phyloP scores from a whole-genome alignment of 2,797 vertebrate genomes.

The Eremophila alpestris region DNA sequence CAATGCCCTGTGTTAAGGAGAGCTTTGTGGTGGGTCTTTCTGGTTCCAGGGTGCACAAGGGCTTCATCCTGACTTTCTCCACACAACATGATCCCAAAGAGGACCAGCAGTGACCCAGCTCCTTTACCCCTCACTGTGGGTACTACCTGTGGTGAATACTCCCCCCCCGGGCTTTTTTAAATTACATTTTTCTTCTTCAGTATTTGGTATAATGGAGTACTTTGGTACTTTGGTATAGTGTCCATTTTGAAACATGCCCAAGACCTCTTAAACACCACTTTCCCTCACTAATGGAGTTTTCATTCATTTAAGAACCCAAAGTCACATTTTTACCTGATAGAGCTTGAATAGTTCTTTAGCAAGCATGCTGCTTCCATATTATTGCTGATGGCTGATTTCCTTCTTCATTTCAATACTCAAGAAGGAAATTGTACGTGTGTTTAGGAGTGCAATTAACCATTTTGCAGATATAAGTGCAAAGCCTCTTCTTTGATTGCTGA shows the following conservation, averaged over 20 bases:
- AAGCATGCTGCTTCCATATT: background rate
- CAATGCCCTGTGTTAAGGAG: background rate
- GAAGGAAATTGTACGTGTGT: background rate
- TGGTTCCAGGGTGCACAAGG: background rate
- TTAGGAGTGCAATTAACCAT: background rate
- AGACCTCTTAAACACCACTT: background rate
- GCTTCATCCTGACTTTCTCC: background rate
- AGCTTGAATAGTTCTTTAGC: background rate
- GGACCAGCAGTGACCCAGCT: background rate
- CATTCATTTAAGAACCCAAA: background rate
- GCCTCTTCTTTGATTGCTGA: rapidly evolving
- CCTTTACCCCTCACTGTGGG: background rate
- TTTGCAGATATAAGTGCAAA: background rate
- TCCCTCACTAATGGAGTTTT: background rate
- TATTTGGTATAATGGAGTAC: background rate
- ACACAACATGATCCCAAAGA: background rate
- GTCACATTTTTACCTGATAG: background rate
- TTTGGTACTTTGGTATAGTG: background rate
- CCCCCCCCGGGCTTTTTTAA: background rate
- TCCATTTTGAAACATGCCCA: background rate
- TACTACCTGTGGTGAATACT: background rate
- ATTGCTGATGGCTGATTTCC: background rate
- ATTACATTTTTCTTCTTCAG: background rate
- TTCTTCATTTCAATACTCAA: background rate
- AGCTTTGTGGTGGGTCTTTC: background rate